Conservation (phyloP, 2,113 vertebrate species). For the Onychostoma macrolepis region DNA sequence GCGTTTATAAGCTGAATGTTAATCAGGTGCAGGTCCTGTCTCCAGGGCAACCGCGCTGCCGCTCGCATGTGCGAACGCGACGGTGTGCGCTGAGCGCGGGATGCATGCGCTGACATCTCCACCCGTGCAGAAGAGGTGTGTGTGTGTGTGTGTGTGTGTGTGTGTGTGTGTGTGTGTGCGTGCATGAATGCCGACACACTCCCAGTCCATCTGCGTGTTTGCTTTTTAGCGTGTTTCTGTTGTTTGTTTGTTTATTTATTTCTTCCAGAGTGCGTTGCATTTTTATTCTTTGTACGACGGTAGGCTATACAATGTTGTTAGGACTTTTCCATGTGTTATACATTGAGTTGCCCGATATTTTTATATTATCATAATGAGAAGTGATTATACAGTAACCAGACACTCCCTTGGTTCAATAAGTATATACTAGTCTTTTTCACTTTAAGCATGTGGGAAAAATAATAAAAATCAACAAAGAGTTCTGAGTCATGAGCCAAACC, state of each 20-base stretch:
- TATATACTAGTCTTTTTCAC: no score
- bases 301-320: no score
- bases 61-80: constrained; percentile 1
- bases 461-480: no score
- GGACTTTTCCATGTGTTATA: no score
- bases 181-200: neutral
- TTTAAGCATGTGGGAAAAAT: no score
- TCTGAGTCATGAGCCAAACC: no score
- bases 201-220: neutral
- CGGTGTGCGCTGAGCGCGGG: constrained; percentile 9
- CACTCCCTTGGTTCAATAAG: no score
- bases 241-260: no score
- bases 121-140: neutral
- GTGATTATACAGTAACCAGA: no score
- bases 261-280: neutral
- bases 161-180: neutral
- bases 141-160: neutral
- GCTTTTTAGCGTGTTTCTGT: neutral
- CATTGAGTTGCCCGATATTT: no score
- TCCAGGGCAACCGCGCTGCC: constrained; percentile 57
- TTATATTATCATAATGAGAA: no score
- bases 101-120: neutral
- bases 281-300: neutral
- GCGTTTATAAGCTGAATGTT: constrained; percentile 59
- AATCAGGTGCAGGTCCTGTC: constrained; percentile 64